These are phyloP conservation scores for Procavia capensis DNA, from an alignment of 2,113 vertebrate species.

Conservation along the genomic window DNA sequence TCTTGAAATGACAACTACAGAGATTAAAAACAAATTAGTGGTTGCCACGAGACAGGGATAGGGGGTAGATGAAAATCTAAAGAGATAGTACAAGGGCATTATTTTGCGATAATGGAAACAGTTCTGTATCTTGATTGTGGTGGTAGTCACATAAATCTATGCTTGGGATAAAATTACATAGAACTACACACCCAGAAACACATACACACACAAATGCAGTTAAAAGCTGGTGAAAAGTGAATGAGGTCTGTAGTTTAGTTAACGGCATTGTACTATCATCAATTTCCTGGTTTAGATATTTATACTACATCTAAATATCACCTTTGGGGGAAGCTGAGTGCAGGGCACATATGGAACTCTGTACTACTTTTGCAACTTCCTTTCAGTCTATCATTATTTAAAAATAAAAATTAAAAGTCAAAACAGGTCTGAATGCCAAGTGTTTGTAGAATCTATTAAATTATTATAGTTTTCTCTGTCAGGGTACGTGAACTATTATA, in stretches of 20 bases:
- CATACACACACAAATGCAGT: no score
- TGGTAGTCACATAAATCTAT: not conserved
- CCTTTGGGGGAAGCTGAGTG: not conserved
- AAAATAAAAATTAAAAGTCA: not conserved
- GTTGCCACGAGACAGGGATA: not conserved
- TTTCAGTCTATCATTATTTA: conserved; percentile 48
- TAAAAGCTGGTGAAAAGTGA: no score
- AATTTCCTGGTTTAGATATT: not conserved
- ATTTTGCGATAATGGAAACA: not conserved
- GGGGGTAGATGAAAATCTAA: not conserved
- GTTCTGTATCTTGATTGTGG: conserved; percentile 17
- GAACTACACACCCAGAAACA: no score
- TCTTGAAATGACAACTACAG: not conserved
- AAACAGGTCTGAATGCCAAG: not conserved
- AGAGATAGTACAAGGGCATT: not conserved
- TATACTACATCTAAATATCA: not conserved
- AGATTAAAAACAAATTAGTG: not conserved
- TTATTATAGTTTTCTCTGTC: conserved; percentile 28
- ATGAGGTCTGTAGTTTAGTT: no score
- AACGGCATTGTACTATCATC: no score
- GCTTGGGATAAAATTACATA: no score
- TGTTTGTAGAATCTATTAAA: conserved; percentile 38
- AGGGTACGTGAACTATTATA: conserved; percentile 47
- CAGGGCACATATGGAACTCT: not conserved
- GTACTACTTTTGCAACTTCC: conserved; percentile 40